Conservation (phyloP, 2,113 vertebrate species). For the Oxygymnocypris stewartii region DNA sequence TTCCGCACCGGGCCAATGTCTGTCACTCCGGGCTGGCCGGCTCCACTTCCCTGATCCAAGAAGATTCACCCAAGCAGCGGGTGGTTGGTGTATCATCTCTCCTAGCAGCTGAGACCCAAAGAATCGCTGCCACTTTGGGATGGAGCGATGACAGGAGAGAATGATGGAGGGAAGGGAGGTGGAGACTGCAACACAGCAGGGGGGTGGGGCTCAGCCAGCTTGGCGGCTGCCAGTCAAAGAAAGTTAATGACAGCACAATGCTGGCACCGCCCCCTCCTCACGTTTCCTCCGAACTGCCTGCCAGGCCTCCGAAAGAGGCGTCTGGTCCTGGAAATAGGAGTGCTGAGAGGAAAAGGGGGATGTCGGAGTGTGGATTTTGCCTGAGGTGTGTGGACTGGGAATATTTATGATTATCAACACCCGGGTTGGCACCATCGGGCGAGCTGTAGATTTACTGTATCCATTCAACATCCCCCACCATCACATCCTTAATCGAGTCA, state of each 20-base stretch:
- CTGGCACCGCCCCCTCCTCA: slow-evolving; percentile 65
- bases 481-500: slow-evolving; percentile 78
- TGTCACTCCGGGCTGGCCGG: slow-evolving; percentile 26
- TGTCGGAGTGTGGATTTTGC: slow-evolving; percentile 61
- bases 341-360: slow-evolving; percentile 36
- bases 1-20: slow-evolving; percentile 37
- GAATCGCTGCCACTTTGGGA: slow-evolving; percentile 55
- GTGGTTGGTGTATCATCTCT: slow-evolving; percentile 61
- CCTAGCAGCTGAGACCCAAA: slow-evolving; percentile 51
- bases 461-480: slow-evolving; percentile 20
- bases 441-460: slow-evolving; percentile 72
- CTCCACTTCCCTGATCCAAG: slow-evolving; percentile 55
- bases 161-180: slow-evolving; percentile 63
- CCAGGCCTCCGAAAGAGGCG: slow-evolving; percentile 41
- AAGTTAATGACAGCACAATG: slow-evolving; percentile 77
- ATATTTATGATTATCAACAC: slow-evolving; percentile 88
- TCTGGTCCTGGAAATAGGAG: slow-evolving; percentile 24
- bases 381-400: slow-evolving; percentile 64
- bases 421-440: slow-evolving; percentile 76
- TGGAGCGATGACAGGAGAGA: slow-evolving; percentile 59
- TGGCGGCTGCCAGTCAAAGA: slow-evolving; percentile 81
- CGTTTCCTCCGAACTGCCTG: slow-evolving; percentile 33
- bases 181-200: slow-evolving; percentile 66
- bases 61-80: slow-evolving; percentile 56
- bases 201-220: slow-evolving; percentile 75